Conservation (phyloP, 2,113 vertebrate species). For the Clarias gariepinus region DNA sequence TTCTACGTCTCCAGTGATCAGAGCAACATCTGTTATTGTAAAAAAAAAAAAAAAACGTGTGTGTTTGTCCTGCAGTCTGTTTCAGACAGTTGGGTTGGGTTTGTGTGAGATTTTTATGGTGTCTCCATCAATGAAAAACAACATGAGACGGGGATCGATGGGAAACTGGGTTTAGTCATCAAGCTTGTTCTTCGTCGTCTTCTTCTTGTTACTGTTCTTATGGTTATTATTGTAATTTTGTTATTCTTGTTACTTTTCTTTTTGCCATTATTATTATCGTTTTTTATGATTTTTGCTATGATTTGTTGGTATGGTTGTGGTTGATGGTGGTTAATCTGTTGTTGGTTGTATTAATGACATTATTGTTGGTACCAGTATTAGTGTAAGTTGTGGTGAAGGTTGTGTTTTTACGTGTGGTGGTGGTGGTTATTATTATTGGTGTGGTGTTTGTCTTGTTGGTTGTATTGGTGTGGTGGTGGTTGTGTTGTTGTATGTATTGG, state of each 20-base stretch:
- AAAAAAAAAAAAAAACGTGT: neutral
- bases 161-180: neutral
- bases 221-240: neutral
- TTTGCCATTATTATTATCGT: too few species aligned
- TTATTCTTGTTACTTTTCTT: neutral
- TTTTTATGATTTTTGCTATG: too few species aligned
- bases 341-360: too few species aligned
- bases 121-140: neutral
- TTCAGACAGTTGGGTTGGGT: neutral
- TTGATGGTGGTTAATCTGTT: too few species aligned
- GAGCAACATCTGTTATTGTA: neutral
- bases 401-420: too few species aligned
- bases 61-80: neutral
- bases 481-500: too few species aligned
- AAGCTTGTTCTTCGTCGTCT: neutral
- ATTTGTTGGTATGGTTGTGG: too few species aligned
- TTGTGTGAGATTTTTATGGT: neutral
- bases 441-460: too few species aligned
- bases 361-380: too few species aligned
- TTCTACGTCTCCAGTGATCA: neutral
- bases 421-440: too few species aligned
- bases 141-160: neutral
- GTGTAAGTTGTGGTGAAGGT: too few species aligned
- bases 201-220: neutral
- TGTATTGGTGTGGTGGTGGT: too few species aligned